These are phyloP conservation scores for Gymnoscopelus microlampas DNA, from an alignment of 2,797 vertebrate genomes.

Conservation along the genomic window DNA sequence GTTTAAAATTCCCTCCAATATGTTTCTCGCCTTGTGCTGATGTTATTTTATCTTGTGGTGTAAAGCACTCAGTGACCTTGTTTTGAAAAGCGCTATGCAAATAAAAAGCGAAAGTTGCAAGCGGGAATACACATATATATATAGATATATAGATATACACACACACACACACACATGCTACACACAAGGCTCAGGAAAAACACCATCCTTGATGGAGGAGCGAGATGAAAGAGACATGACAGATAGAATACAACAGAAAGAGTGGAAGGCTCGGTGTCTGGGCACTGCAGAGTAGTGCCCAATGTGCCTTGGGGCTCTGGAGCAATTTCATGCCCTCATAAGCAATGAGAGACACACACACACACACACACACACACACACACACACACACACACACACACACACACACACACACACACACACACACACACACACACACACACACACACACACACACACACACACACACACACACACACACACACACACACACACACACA, in stretches of 20 bases:
- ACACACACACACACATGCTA: slow-evolving; percentile 27
- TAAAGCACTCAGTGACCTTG: no score
- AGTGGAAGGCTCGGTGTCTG: slow-evolving; percentile 55
- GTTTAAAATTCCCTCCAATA: no score
- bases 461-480: slow-evolving; percentile 12
- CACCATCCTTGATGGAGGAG: not conserved
- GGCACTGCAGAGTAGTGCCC: slow-evolving; percentile 45
- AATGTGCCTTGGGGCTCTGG: slow-evolving; percentile 74
- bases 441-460: not conserved
- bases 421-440: slow-evolving; percentile 22
- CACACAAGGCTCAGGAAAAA: slow-evolving; percentile 15
- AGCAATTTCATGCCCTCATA: slow-evolving; percentile 85
- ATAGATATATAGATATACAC: slow-evolving; percentile 3
- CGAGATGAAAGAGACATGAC: slow-evolving; percentile 9
- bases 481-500: not conserved
- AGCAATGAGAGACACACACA: slow-evolving; percentile 69
- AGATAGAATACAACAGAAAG: slow-evolving; percentile 42
- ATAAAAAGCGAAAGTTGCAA: no score
- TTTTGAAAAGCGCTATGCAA: no score
- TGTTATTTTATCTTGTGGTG: no score
- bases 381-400: slow-evolving; percentile 33
- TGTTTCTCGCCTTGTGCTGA: no score
- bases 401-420: slow-evolving; percentile 31
- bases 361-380: slow-evolving; percentile 37
- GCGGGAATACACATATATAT: slow-evolving; percentile 25